phyloP scores from a whole-genome alignment of 2,113 vertebrate species.

The Hydrochoerus hydrochaeris region DNA sequence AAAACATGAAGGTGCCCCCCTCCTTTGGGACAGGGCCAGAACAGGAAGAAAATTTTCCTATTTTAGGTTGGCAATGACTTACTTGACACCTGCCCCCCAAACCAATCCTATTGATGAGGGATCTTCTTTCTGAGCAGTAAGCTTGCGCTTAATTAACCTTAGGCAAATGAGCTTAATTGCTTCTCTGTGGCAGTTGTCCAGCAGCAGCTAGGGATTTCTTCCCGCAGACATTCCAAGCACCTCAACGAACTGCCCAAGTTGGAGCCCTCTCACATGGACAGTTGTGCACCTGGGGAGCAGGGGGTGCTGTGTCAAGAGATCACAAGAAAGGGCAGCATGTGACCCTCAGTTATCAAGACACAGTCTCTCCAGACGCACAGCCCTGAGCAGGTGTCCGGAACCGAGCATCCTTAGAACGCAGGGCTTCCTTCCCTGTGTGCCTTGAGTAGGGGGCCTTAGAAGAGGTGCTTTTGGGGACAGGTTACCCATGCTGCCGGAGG shows the following conservation, averaged over 20 bases:
- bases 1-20: background rate
- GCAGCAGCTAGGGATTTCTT: constrained; percentile 8
- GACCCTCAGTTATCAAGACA: too few species aligned
- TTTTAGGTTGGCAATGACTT: background rate
- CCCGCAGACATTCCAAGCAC: background rate
- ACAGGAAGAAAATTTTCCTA: constrained; percentile 15
- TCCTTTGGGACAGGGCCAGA: background rate
- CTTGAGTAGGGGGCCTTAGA: background rate
- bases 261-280: background rate
- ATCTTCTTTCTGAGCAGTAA: constrained; percentile 53
- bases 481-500: background rate
- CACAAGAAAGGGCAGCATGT: background rate
- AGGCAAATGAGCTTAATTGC: constrained; percentile 56
- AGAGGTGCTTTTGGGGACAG: background rate
- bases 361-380: background rate
- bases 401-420: background rate
- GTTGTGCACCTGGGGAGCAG: background rate
- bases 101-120: constrained; percentile 46
- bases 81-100: background rate
- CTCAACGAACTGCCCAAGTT: background rate
- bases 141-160: constrained; percentile 66
- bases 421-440: background rate
- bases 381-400: background rate
- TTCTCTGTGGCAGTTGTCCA: constrained; percentile 39
- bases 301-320: background rate